phyloP scores from a whole-genome alignment of 2,797 vertebrate genomes.

The Pantherophis alleghaniensis region DNA sequence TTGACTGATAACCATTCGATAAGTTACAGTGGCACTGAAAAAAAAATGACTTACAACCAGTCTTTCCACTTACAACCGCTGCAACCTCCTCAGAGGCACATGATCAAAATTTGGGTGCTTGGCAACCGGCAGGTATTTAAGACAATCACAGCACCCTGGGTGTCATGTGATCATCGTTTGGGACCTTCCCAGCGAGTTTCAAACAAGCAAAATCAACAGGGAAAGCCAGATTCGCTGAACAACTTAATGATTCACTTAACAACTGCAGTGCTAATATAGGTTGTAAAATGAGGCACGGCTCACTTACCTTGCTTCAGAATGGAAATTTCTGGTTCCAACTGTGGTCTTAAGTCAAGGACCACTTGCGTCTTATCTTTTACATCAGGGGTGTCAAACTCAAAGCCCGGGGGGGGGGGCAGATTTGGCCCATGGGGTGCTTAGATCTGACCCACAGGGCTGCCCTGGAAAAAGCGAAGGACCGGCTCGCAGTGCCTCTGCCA shows the following conservation, averaged over 20 bases:
- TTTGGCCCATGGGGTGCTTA: too few species aligned
- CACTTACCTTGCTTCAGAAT: not conserved
- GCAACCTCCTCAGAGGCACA: not conserved
- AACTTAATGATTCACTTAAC: not conserved
- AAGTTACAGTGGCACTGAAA: not conserved
- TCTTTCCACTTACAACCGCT: not conserved
- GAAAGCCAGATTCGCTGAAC: not conserved
- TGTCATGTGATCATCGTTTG: fast-evolving
- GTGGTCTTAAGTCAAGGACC: not conserved
- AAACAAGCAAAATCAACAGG: not conserved
- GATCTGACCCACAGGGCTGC: too few species aligned
- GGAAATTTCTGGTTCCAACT: constrained; percentile 20
- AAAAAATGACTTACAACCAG: not conserved
- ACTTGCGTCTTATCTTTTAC: constrained; percentile 6
- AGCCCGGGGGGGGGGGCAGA: too few species aligned
- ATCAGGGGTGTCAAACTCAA: too few species aligned
- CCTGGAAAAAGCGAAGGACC: too few species aligned
- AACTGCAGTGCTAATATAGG: not conserved
- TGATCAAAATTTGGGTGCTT: not conserved
- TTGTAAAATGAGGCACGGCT: not conserved
- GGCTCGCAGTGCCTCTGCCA: too few species aligned
- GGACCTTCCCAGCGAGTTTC: not conserved
- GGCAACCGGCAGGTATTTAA: not conserved
- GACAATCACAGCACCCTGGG: not conserved
- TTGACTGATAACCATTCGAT: not conserved